Base-by-base conservation (phyloP, 2,888 invertebrate genomes). In the Trichogramma evanescens region DNA sequence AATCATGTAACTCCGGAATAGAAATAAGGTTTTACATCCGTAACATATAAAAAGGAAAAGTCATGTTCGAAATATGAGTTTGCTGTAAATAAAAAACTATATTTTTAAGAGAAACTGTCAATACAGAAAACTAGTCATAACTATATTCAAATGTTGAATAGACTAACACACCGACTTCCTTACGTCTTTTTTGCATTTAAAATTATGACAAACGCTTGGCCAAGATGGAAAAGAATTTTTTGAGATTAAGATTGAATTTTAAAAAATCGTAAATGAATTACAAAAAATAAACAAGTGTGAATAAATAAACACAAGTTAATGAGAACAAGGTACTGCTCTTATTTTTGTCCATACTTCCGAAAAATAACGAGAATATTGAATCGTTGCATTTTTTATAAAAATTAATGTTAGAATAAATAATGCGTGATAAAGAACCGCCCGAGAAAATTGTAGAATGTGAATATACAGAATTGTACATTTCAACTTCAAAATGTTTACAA, bases 31-130 rank as follows among this genome's bases (percentile, higher is more conserved):
- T 26, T 26, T 26, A 26, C 26, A 26, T 2, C 26, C 26, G 26
- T 26, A 26, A 26, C 26, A 26, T 26, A 46, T 26, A 51, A 58
- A 38, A 51, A 56, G 56, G 54, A 61, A 56, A 55, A 63, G 51
- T 48, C 50, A 58, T 56, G 3, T 13, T n/a, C 52, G 51, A 60
- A 59, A 65, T 44, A 51, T 64, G 64, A 72, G 72, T 76, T 75
- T 72, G 70, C 73, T 76, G 76, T 76, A 77, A 73, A 76, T 77
- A 76, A 26, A 26, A 26, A 26, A 72, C 76, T 77, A 76, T 77
- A 76, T 77, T 76, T 76, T 76, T 76, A 77, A 77, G 77, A 75
- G 69, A 68, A 72, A 74, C 74, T 74, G 73, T 74, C 67, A 66
- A 72, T 67, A 72, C 74, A 72, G 72, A 72, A 70, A 72, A 76